Conservation (phyloP, 1,140 invertebrate species). For the Sinonovacula constricta region DNA sequence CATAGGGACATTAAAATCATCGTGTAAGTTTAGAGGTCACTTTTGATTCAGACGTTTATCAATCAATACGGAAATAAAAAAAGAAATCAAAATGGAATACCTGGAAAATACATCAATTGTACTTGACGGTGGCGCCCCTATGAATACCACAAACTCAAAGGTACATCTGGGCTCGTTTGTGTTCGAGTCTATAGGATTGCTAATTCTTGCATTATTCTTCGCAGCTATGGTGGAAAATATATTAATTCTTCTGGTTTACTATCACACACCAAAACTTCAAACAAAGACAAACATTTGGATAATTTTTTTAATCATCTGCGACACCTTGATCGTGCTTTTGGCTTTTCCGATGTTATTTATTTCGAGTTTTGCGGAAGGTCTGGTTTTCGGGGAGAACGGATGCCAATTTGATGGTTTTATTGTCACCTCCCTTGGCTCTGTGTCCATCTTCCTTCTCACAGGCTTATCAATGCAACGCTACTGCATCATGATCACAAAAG, state of each 20-base stretch:
- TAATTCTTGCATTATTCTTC: background rate
- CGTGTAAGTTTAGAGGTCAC: too few species aligned
- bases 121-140: too few species aligned
- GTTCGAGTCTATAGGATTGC: conserved; percentile 1
- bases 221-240: conserved; percentile 15
- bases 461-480: conserved; percentile 15
- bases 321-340: conserved; percentile 17
- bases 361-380: conserved; percentile 3
- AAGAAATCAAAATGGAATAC: too few species aligned
- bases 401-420: conserved; percentile 36
- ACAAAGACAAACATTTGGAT: conserved; percentile 13
- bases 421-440: conserved; percentile 3
- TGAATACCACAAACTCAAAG: too few species aligned
- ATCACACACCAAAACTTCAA: background rate
- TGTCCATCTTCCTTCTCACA: background rate
- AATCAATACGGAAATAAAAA: too few species aligned
- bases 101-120: too few species aligned
- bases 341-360: conserved; percentile 15
- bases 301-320: conserved; percentile 8
- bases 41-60: too few species aligned
- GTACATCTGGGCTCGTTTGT: too few species aligned
- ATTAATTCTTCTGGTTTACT: conserved; percentile 1
- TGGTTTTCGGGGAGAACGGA: background rate
- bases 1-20: too few species aligned
- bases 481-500: conserved; percentile 2